phyloP scores from a whole-genome alignment of 1,140 invertebrate genomes.

The Delia radicum region DNA sequence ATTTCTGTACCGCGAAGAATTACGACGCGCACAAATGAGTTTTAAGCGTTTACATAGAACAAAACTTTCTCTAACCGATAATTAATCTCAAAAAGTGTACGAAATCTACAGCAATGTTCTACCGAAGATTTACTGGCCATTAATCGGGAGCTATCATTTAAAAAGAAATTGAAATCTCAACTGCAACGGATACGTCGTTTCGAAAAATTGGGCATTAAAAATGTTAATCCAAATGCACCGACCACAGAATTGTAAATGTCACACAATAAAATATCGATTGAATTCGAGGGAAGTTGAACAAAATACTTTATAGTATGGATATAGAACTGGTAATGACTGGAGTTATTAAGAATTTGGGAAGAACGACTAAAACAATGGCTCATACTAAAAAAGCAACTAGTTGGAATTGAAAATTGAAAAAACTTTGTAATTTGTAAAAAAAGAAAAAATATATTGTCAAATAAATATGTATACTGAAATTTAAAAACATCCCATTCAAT shows the following conservation, averaged over 20 bases:
- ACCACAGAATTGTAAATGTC: neutral
- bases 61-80: constrained; percentile 48
- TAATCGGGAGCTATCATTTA: constrained; percentile 44
- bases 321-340: too few relatives aligned
- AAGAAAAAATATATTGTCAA: too few relatives aligned
- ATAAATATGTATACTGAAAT: too few relatives aligned
- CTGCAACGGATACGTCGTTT: constrained; percentile 40
- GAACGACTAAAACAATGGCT: too few relatives aligned
- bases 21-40: constrained; percentile 40
- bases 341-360: too few relatives aligned
- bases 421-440: too few relatives aligned
- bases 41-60: constrained; percentile 43
- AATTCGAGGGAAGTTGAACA: too few relatives aligned
- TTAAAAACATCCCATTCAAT: too few relatives aligned
- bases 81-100: constrained; percentile 40
- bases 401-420: too few relatives aligned
- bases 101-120: constrained; percentile 40
- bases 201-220: constrained; percentile 39
- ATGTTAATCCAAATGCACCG: neutral
- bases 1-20: constrained; percentile 42
- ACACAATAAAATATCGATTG: too few relatives aligned
- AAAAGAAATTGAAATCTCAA: constrained; percentile 42
- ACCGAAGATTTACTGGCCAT: constrained; percentile 42
- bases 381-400: too few relatives aligned
- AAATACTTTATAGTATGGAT: too few relatives aligned